Base-by-base conservation (phyloP, 2,113 vertebrate genomes). In the Solea senegalensis region DNA sequence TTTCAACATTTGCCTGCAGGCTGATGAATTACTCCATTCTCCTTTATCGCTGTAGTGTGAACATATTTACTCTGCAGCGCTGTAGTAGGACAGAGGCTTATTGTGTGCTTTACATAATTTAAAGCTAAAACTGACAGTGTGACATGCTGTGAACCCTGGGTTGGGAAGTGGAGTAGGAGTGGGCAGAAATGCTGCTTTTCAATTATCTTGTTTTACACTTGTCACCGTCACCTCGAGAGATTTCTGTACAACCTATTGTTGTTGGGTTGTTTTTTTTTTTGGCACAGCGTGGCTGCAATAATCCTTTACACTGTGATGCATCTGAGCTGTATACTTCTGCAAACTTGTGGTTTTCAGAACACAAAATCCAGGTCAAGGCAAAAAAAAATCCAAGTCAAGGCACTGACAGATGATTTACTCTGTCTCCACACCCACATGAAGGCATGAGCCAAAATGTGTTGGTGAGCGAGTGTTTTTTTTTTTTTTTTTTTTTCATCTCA, bases 91-190 rank as follows among this genome's bases (percentile, higher is more conserved):
- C 56, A 86, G 51, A 21, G 58, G 3, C 9, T 2, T n/a, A 61
- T 57, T 79, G 69, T 83, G 8, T 1, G 39, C n/a, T 45, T 84
- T 62, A 16, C 51, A 64, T 69, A 68, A 67, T 48, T 16, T 34
- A 7, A 60, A 43, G 15, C 10, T 40, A 39, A 64, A 78, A 57
- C 5, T 34, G 13, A 60, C 2, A 14, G 56, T 48, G 71, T 0
- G 12, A n/a, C 39, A 27, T 8, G 39, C n/a, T 52, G 9, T 67
- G 52, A 51, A 61, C 43, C 44, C n/a, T 4, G 21, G 21, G 7
- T 4, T 21, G 26, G 53, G 12, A 3, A 3, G 6, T 21, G 56
- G 46, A 72, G 43, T 9, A 28, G 40, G 26, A 5, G 34, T 34
- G 12, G 21, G 65, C 12, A 40, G 45, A 8, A 16, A 21, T 2